Evolutionary conservation across 2,113 vertebrate species (phyloP).

Genomic region (Callospermophilus lateralis): DNA sequence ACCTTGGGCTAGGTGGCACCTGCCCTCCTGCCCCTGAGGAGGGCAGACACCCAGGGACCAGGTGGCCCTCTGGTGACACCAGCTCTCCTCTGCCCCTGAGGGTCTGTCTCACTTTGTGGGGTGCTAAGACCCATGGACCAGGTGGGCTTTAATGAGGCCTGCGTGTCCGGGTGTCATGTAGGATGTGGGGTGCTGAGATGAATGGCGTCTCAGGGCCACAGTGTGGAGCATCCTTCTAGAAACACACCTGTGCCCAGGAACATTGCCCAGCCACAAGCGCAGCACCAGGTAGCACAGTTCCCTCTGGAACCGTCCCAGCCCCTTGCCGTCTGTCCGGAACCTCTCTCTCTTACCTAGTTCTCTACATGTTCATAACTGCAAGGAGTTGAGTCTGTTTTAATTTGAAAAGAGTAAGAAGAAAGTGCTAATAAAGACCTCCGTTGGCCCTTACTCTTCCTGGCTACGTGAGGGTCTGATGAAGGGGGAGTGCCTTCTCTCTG

Average conservation of each 20-base stretch:
- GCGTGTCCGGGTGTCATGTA: accelerated
- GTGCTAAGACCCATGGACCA: neutral
- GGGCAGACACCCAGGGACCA: neutral
- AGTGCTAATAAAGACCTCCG: neutral
- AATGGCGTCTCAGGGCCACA: accelerated
- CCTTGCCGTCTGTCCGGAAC: no score
- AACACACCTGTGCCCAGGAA: no score
- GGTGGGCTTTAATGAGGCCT: accelerated
- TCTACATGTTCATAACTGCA: neutral
- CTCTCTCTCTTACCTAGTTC: neutral
- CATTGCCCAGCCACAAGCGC: no score
- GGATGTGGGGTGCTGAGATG: accelerated
- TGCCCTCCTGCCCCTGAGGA: neutral
- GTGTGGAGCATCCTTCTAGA: no score
- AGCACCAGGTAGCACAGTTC: no score
- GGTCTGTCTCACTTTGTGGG: neutral
- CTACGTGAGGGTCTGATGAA: neutral
- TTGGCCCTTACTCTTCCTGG: neutral
- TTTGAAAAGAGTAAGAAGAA: neutral
- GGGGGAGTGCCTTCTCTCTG: no score
- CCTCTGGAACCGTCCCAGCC: no score
- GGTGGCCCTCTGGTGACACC: neutral
- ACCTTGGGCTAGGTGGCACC: no score
- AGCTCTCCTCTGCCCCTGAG: neutral
- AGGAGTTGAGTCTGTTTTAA: neutral